Evolutionary conservation across 2,113 vertebrate genomes (phyloP).

Genomic region (Martes martes): DNA sequence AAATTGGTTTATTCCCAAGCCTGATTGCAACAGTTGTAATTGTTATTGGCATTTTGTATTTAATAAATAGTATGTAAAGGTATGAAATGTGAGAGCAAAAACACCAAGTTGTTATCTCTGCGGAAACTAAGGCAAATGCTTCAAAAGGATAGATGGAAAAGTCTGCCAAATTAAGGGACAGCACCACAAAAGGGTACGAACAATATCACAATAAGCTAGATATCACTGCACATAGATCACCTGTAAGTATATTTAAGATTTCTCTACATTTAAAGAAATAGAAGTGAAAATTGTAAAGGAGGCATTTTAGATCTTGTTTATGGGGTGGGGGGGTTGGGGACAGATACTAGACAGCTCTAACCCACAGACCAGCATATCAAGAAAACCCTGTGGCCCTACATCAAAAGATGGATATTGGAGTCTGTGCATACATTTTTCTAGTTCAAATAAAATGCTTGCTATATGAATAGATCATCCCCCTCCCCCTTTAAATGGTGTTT

Average conservation of each 20-base stretch:
- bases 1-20: background rate
- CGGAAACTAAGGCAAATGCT: background rate
- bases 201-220: background rate
- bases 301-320: background rate
- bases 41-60: background rate
- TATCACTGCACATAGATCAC: background rate
- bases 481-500: background rate
- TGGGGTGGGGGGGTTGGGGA: background rate
- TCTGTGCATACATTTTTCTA: background rate
- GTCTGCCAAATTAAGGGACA: conserved; percentile 18
- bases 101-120: background rate
- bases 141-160: background rate
- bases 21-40: background rate
- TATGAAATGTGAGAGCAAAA: background rate
- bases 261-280: background rate
- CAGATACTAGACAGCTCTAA: background rate
- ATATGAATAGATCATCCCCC: background rate
- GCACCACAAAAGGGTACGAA: background rate
- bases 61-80: background rate
- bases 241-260: background rate
- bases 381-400: background rate
- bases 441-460: background rate
- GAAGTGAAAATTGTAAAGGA: background rate
- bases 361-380: background rate
- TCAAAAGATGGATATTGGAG: background rate